These are phyloP conservation scores for Phortica variegata DNA, from an alignment of 1,140 invertebrate genomes.

Conservation along the genomic window DNA sequence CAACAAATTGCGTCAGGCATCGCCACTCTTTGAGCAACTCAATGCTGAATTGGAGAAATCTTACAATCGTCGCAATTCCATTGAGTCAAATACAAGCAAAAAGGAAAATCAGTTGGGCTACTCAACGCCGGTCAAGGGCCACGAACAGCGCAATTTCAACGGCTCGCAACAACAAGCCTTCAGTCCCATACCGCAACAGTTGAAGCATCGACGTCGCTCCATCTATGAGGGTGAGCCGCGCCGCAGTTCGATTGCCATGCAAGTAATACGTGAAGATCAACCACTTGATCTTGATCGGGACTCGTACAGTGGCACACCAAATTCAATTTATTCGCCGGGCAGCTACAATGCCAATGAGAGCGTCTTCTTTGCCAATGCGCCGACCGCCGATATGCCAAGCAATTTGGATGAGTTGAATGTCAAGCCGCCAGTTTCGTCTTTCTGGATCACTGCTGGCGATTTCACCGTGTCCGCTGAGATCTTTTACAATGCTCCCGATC, in stretches of 20 bases:
- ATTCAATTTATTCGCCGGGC: slow-evolving; percentile 20
- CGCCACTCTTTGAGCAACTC: slow-evolving; percentile 13
- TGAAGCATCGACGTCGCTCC: slow-evolving; percentile 15
- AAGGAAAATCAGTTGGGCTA: slow-evolving; percentile 25
- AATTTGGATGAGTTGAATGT: slow-evolving; percentile 16
- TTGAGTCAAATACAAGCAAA: too few species aligned
- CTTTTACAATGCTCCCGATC: slow-evolving; percentile 25
- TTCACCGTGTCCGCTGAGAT: slow-evolving; percentile 39
- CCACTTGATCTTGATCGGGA: slow-evolving; percentile 30
- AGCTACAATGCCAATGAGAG: slow-evolving; percentile 18
- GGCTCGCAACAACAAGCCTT: slow-evolving; percentile 31
- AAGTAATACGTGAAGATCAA: slow-evolving; percentile 46
- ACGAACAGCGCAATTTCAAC: neutral
- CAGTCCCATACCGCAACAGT: slow-evolving; percentile 25
- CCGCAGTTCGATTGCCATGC: slow-evolving; percentile 44
- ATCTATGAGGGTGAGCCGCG: slow-evolving; percentile 17
- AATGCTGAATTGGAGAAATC: slow-evolving; percentile 1
- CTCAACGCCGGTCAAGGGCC: slow-evolving; percentile 41
- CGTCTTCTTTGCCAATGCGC: slow-evolving; percentile 42
- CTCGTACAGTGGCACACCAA: slow-evolving; percentile 12
- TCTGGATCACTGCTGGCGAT: slow-evolving; percentile 40
- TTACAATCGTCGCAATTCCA: too few species aligned
- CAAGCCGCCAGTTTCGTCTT: slow-evolving; percentile 24
- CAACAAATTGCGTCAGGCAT: neutral
- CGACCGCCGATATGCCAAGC: slow-evolving; percentile 31